Base-by-base conservation (phyloP, 2,797 vertebrate species). In the Kryptopterus vitreolus region DNA sequence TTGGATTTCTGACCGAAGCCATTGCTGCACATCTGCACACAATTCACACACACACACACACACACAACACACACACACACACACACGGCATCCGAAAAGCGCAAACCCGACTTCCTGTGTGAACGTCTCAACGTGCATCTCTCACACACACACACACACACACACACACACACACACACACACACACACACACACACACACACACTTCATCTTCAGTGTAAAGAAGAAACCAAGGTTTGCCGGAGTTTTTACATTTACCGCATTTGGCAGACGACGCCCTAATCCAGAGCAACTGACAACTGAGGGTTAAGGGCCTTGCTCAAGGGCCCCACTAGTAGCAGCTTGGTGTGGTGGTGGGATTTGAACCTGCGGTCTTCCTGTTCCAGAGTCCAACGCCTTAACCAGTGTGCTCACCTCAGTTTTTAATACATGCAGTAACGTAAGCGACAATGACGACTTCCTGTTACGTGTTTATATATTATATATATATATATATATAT, bases 21-120 rank as follows among this genome's bases (percentile, higher is more conserved):
- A 3, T 43, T 20, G 24, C n/a, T 3, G 18, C 52, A 35, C 31
- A 22, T 72, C 31, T 16, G 29, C 69, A 53, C 69, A n/a, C 9
- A 12, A 22, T 38, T 53, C n/a, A 61, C 65, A n/a, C 61, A 12
- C 71, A 55, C n/a, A n/a, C n/a, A 79, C 43, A 70, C 65, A 76
- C 70, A 31, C 55, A 11, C 50, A 66, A 35, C 16, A 18, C n/a
- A n/a, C n/a, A n/a, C n/a, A n/a, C n/a, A 79, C 43, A 70, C 65
- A 76, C 70, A 31, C 55, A 11, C 50, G 66, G 50, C 16, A 18
- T 75, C 48, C n/a, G 13, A 59, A 70, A 38, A 70, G 65, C 22
- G 29, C 12, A 2, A 50, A 50, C 63, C 72, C 46, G 46, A 24
- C 46, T 81, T 81, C 80, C 80, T 81, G 80, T 81, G 63, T 69